Conservation (phyloP, 2,888 invertebrate species). For the Itoplectis maculator region DNA sequence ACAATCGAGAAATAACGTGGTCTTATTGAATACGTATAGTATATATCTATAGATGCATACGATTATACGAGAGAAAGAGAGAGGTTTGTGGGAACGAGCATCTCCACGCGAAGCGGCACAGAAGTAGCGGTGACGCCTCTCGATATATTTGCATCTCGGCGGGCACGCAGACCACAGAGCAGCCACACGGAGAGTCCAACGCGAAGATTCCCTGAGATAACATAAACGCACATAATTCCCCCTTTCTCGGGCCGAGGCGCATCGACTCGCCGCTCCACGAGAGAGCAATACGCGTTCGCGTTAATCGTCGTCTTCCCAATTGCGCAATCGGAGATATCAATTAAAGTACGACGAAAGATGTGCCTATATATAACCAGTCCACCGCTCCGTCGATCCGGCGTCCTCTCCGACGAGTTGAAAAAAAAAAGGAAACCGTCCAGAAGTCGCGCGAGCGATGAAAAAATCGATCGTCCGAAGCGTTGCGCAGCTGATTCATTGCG, state of each 20-base stretch:
- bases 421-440: conserved; percentile 14
- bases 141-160: conserved; percentile 47
- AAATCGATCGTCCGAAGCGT: conserved; percentile 32
- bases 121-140: conserved; percentile 40
- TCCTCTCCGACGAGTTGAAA: conserved; percentile 20
- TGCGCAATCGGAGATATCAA: conserved; percentile 78
- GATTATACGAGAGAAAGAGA: conserved; percentile 42
- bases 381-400: conserved; percentile 18
- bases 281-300: conserved; percentile 48
- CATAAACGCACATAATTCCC: conserved; percentile 49
- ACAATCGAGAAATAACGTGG: conserved; percentile 57
- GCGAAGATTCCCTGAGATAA: conserved; percentile 59
- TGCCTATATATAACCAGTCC: conserved; percentile 56
- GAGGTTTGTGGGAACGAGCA: conserved; percentile 55
- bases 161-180: conserved; percentile 23
- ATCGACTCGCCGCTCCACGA: conserved; percentile 18
- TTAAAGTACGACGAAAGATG: conserved; percentile 73
- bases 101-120: conserved; percentile 32
- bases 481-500: conserved; percentile 73
- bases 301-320: conserved; percentile 69
- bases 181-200: conserved; percentile 8
- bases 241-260: no score
- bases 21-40: conserved; percentile 56
- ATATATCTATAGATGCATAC: not conserved
- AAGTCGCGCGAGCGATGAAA: conserved; percentile 17